phyloP scores from a whole-genome alignment of 2,888 invertebrate species.

The Tetragonisca angustula region DNA sequence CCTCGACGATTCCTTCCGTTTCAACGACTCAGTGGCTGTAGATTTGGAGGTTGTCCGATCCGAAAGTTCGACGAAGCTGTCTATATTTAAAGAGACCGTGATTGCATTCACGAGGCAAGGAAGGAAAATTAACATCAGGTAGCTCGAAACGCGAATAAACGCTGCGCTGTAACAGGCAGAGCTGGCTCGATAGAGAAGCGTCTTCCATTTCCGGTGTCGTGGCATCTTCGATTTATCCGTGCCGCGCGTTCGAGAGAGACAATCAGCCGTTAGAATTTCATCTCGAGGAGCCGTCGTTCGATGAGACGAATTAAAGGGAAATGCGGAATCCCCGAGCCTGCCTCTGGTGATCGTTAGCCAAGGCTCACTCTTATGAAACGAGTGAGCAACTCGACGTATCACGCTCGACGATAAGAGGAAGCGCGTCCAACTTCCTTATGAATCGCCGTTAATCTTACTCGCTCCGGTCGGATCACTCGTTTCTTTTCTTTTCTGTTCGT shows the following conservation, averaged over 20 bases:
- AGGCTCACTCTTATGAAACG: constrained; percentile 4
- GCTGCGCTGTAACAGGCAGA: constrained; percentile 13
- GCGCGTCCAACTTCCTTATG: constrained; percentile 21
- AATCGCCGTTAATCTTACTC: constrained; percentile 23
- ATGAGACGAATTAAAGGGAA: constrained; percentile 9
- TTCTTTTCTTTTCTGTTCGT: background rate
- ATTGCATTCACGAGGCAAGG: constrained; percentile 22
- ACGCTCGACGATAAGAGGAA: constrained; percentile 19
- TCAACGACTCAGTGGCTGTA: too few species aligned
- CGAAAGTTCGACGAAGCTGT: background rate
- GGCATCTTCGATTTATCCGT: constrained; percentile 8
- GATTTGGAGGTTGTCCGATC: background rate
- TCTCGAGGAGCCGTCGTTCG: constrained; percentile 16
- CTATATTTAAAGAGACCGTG: constrained; percentile 14
- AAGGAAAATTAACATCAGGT: constrained; percentile 17
- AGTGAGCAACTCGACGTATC: constrained; percentile 10
- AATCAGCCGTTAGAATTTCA: constrained; percentile 14
- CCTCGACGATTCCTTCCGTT: background rate
- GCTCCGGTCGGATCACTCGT: constrained; percentile 9
- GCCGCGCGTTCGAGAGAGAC: background rate
- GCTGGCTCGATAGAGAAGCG: background rate
- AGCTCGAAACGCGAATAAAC: background rate
- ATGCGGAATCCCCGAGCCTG: background rate
- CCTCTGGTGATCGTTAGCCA: constrained; percentile 1
- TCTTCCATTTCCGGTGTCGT: constrained; percentile 38